Percentiles rank a stretch among this genome's conserved stretches.
phyloP scores from a whole-genome alignment of 2,113 vertebrate genomes.

The Xiphophorus maculatus region DNA sequence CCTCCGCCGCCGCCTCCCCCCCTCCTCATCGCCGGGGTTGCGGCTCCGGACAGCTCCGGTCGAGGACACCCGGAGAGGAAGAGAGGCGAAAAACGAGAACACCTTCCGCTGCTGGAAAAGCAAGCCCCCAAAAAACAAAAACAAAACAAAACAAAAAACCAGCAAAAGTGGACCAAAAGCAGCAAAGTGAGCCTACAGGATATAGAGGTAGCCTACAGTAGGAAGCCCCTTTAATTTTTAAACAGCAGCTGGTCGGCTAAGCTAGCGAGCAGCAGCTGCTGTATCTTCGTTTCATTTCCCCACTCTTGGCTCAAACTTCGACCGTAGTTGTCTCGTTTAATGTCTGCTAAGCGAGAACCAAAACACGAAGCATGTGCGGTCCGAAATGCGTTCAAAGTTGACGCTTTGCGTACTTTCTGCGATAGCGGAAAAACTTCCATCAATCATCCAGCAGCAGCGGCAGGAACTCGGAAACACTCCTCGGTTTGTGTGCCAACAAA shows the following conservation, averaged over 20 bases:
- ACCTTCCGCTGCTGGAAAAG: neutral
- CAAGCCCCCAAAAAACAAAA: neutral
- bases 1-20: slow-evolving; percentile 5
- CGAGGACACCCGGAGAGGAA: slow-evolving; percentile 16
- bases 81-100: slow-evolving; percentile 20
- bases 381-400: neutral
- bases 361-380: neutral
- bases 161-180: neutral
- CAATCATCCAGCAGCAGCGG: slow-evolving; percentile 52
- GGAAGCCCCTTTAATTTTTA: slow-evolving; percentile 82
- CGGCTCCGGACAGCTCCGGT: slow-evolving; percentile 27
- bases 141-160: neutral
- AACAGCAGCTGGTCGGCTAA: slow-evolving; percentile 70
- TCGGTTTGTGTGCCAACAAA: neutral
- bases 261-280: slow-evolving; percentile 31
- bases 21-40: slow-evolving; percentile 32
- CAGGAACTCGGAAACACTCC: slow-evolving; percentile 32
- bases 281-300: slow-evolving; percentile 25
- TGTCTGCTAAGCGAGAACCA: neutral
- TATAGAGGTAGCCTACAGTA: slow-evolving; percentile 35
- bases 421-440: slow-evolving; percentile 68
- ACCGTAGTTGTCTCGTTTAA: neutral
- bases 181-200: neutral
- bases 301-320: neutral
- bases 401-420: slow-evolving; percentile 66